phyloP scores from a whole-genome alignment of 2,797 vertebrate genomes.

The Helicolenus hilgendorfi region DNA sequence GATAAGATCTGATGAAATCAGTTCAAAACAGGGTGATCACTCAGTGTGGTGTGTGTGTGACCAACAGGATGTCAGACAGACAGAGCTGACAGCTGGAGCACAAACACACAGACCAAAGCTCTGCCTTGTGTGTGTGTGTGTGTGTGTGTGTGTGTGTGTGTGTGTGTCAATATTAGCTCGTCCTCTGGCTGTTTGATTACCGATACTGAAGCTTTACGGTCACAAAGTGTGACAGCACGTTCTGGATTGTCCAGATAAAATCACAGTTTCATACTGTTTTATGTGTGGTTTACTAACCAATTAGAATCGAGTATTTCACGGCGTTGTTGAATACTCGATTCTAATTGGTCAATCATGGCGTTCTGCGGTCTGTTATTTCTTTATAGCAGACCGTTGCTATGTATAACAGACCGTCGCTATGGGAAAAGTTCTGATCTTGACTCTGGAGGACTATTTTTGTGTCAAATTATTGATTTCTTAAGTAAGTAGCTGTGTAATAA shows the following conservation, averaged over 20 bases:
- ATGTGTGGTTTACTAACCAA: neutral
- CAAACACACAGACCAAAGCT: slow-evolving; percentile 56
- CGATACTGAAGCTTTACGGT: slow-evolving; percentile 31
- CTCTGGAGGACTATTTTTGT: too few relatives aligned
- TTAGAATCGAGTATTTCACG: neutral
- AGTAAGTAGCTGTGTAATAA: too few relatives aligned
- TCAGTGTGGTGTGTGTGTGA: neutral
- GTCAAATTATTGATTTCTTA: too few relatives aligned
- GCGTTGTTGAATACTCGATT: too few relatives aligned
- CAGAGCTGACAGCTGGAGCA: slow-evolving; percentile 46
- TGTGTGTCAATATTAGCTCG: slow-evolving; percentile 73
- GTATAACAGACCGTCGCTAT: too few relatives aligned
- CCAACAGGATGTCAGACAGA: slow-evolving; percentile 66
- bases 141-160: slow-evolving; percentile 8
- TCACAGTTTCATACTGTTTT: neutral
- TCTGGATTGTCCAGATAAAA: neutral
- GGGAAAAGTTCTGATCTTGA: too few relatives aligned
- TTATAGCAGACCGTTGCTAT: too few relatives aligned
- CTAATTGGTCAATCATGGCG: too few relatives aligned
- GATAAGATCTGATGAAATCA: neutral
- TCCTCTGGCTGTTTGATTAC: slow-evolving; percentile 19
- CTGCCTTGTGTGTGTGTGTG: neutral
- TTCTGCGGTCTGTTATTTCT: too few relatives aligned
- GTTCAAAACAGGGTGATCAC: neutral
- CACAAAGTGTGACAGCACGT: slow-evolving; percentile 34